phyloP scores from a whole-genome alignment of 2,113 vertebrate genomes.

The Procapra przewalskii region DNA sequence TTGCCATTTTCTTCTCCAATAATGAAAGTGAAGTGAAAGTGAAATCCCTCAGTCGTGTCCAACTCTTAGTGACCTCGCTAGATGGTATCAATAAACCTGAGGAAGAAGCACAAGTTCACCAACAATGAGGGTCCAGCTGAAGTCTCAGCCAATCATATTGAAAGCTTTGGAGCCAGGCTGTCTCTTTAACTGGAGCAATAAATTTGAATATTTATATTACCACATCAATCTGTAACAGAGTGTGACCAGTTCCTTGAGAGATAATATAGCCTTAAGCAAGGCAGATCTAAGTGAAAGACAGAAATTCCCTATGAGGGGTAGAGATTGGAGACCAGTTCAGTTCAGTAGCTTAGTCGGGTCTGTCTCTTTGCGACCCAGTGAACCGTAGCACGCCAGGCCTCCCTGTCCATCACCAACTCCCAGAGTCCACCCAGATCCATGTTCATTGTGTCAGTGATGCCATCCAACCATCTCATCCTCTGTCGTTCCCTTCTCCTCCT shows the following conservation, averaged over 20 bases:
- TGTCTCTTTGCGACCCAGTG: fast-evolving
- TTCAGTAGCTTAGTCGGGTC: not conserved
- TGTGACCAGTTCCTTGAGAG: not conserved
- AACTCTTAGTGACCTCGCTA: not conserved
- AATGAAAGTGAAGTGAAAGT: no score
- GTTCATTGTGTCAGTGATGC: not conserved
- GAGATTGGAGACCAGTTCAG: not conserved
- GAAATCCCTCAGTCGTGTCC: no score
- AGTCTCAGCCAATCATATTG: not conserved
- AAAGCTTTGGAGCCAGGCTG: not conserved
- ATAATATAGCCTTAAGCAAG: not conserved
- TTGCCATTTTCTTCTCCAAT: no score
- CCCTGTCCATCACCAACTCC: not conserved
- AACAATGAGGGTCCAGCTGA: not conserved
- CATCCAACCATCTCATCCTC: not conserved
- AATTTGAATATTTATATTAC: not conserved
- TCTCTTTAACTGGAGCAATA: not conserved
- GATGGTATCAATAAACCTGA: not conserved
- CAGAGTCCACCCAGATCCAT: not conserved
- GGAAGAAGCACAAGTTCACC: not conserved
- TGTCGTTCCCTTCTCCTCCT: not conserved
- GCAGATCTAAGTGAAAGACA: not conserved
- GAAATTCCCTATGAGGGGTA: not conserved
- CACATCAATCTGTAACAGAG: not conserved
- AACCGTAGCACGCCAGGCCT: not conserved